Conservation (phyloP, 2,113 vertebrate species). For the Uria aalge region DNA sequence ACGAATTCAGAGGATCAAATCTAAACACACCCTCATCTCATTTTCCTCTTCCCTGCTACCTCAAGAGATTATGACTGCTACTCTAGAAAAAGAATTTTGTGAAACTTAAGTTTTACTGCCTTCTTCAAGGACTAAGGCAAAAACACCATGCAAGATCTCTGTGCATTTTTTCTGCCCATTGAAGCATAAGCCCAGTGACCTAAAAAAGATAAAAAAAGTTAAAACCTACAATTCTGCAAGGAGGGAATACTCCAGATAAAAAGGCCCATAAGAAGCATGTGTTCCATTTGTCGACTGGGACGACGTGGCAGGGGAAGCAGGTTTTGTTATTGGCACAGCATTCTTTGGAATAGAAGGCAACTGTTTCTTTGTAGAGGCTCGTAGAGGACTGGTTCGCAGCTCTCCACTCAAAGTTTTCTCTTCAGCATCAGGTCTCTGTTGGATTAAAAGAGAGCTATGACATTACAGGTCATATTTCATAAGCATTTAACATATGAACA, state of each 20-base stretch:
- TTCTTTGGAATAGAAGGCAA: slow-evolving; percentile 96
- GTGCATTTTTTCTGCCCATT: background rate
- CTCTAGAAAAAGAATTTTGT: background rate
- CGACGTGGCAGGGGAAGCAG: slow-evolving; percentile 77
- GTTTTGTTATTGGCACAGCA: slow-evolving; percentile 88
- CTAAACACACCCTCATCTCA: background rate
- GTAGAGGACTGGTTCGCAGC: slow-evolving; percentile 85
- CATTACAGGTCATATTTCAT: background rate
- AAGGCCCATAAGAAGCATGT: slow-evolving; percentile 95
- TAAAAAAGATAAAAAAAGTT: background rate
- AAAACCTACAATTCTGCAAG: slow-evolving; percentile 94
- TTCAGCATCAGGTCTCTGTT: slow-evolving; percentile 87
- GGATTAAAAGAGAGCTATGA: background rate
- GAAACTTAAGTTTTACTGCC: background rate
- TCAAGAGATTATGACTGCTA: background rate
- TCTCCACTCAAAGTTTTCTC: slow-evolving; percentile 84
- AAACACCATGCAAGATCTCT: background rate
- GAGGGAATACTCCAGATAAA: slow-evolving; percentile 97
- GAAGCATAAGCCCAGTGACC: background rate
- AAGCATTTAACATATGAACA: background rate
- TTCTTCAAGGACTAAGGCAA: background rate
- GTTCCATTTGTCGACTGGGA: slow-evolving; percentile 90
- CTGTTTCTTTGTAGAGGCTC: slow-evolving; percentile 89
- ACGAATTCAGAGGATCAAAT: background rate
- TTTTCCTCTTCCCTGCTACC: background rate